Evolutionary conservation across 2,888 invertebrate species (phyloP), one percentile per base, ranked within the genome.

Genomic region (Aleiodes testaceus): DNA sequence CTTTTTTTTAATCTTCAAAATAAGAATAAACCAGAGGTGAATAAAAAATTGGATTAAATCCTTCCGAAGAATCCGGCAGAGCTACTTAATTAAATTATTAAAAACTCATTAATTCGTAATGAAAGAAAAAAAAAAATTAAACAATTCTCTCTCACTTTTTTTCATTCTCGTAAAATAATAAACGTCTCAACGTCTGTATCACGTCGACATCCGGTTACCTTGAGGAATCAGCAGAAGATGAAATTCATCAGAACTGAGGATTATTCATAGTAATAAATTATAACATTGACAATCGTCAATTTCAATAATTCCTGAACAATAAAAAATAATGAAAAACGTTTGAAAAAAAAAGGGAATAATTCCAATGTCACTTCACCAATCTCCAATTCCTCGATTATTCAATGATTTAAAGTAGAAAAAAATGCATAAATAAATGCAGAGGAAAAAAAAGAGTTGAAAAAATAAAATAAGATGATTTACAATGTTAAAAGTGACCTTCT

Each of bases 401-500:
- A n/a, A n/a, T n/a, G n/a, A n/a, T n/a, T n/a, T n/a, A n/a, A n/a
- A n/a, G 5, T 1, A 26, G 6, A 11, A 36, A 36, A 6, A 36
- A 36, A 36, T 36, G 9, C 6, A 36, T 36, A 36, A 36, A 36
- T 36, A 11, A 36, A 36, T 36, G 36, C 0, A 36, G 7, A 36
- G 9, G 2, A 36, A 36, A 36, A 36, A 36, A 36, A 6, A 3
- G 2, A 7, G 5, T 26, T 26, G 5, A 36, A 36, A 36, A 36
- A 36, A 36, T 6, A 36, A 36, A 36, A 36, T 26, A 18, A 59
- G 59, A 59, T 59, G 59, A 59, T 59, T 59, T 59, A 59, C 59
- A 42, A 59, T 59, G 59, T 59, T 42, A 59, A 59, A 42, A 16
- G 36, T 59, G 59, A 59, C 59, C 59, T 59, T 36, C 42, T 18